These are phyloP conservation scores for Theonella swinhoei DNA, from an alignment of 37 sponge, comb jelly and placozoan genomes.

Conservation along the genomic window DNA sequence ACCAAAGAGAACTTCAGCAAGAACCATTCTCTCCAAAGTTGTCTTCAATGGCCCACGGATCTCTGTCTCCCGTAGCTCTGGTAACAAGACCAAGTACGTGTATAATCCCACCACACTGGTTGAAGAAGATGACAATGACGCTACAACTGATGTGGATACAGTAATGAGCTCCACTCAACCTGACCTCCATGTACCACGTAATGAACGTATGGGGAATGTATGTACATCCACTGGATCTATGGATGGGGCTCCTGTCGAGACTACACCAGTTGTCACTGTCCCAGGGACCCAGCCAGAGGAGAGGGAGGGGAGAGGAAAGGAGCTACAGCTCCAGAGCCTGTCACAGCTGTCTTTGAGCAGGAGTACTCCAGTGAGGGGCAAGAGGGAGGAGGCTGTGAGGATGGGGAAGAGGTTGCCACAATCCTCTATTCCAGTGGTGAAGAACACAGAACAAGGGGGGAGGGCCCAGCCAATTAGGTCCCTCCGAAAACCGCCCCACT, in stretches of 20 bases:
- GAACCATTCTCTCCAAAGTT: conserved; percentile 24
- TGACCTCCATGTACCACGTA: not conserved
- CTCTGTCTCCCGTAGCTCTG: conserved; percentile 45
- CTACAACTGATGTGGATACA: not conserved
- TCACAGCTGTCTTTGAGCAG: not conserved
- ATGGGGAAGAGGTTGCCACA: not conserved
- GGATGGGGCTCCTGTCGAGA: not conserved
- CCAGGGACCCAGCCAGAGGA: not conserved
- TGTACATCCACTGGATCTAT: not conserved
- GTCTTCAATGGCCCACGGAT: conserved; percentile 35
- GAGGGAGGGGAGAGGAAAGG: too few relatives aligned
- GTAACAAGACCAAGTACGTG: conserved; percentile 23
- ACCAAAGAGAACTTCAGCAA: not conserved
- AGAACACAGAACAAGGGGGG: not conserved
- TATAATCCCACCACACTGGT: not conserved
- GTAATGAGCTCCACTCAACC: not conserved
- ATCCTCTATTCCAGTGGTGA: not conserved
- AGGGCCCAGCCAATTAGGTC: not conserved
- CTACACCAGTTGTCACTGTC: not conserved
- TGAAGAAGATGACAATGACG: not conserved
- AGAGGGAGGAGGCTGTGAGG: not conserved
- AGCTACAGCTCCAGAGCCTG: not conserved
- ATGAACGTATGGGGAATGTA: not conserved
- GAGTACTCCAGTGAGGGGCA: not conserved
- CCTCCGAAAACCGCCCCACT: not conserved